Base-by-base conservation (phyloP, 2,113 vertebrate species). In the Hippocampus comes region DNA sequence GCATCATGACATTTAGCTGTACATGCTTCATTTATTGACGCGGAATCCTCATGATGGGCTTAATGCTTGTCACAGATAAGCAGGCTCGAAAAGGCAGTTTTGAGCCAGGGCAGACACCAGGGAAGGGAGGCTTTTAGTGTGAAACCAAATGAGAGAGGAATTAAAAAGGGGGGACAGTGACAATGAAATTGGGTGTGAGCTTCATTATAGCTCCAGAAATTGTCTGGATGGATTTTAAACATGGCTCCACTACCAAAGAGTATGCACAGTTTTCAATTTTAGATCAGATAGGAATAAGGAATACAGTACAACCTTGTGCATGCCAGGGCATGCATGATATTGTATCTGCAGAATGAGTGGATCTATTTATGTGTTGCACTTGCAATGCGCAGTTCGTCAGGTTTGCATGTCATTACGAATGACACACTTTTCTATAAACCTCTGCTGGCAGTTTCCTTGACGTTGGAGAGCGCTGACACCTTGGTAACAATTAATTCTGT, bases 1-100 rank as follows among this genome's bases (percentile, higher is more conserved):
- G 34, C 34, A 38, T 38, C 34, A 38, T 38, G 34, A 38, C 34
- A 63, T 68, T 71, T 38, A 61, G 63, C 34, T 34, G 48, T 74
- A 49, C 72, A 70, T 41, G 73, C 64, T 63, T 73, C 30, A 55
- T 76, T 82, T 80, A 84, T 74, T 67, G 72, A 80, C 72, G 42
- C 7, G 42, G 55, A 81, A 71, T 73, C 43, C 64, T 66, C 64
- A 63, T 34, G 71, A 78, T 72, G 72, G 46, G 72, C 43, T 72
- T 41, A 27, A 21, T 67, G 61, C 73, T 53, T 63, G 72, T 73
- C 78, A 27, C 34, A 65, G 73, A 86, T 70, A 78, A 77, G 71
- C 74, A 72, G 17, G 51, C 80, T 71, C 61, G n/a, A 63, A 73
- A 71, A 68, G 73, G 72, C 46, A 63, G 67, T 46, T 71, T 61